These are phyloP conservation scores for Falcunculus frontatus DNA, from an alignment of 2,113 vertebrate species.

Conservation along the genomic window DNA sequence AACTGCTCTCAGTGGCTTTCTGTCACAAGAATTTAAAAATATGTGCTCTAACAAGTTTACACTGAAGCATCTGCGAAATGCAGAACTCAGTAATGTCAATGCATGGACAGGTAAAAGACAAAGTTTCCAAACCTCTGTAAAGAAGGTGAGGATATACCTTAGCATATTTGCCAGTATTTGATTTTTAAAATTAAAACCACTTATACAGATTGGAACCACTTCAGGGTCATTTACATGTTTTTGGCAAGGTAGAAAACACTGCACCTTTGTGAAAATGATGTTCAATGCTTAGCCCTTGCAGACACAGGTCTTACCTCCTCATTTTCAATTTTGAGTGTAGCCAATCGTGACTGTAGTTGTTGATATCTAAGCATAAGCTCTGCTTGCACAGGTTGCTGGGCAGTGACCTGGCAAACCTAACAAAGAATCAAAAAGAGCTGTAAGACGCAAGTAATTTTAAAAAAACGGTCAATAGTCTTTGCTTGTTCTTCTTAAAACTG, in stretches of 20 bases:
- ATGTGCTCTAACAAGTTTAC: background rate
- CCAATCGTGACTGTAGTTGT: slow-evolving; percentile 92
- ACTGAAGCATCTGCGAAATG: background rate
- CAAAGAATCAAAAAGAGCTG: slow-evolving; percentile 32
- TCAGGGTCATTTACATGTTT: background rate
- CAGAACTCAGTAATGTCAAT: background rate
- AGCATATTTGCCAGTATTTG: background rate
- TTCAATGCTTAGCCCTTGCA: background rate
- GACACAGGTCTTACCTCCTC: slow-evolving; percentile 85
- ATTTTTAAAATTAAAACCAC: background rate
- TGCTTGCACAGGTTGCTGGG: slow-evolving; percentile 90
- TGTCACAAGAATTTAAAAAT: background rate
- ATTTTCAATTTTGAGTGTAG: slow-evolving; percentile 95
- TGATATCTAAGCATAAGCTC: slow-evolving; percentile 94
- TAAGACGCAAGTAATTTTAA: background rate
- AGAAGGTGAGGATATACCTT: background rate
- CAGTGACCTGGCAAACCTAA: slow-evolving; percentile 93
- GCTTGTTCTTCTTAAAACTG: background rate
- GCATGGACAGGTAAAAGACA: background rate
- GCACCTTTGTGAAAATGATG: background rate
- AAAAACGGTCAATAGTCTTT: background rate
- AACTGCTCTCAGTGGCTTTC: background rate
- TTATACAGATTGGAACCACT: background rate
- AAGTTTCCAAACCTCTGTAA: background rate
- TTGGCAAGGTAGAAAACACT: background rate